These are phyloP conservation scores for Chymomyza caudatula DNA, from an alignment of 2,888 invertebrate species.

Conservation along the genomic window DNA sequence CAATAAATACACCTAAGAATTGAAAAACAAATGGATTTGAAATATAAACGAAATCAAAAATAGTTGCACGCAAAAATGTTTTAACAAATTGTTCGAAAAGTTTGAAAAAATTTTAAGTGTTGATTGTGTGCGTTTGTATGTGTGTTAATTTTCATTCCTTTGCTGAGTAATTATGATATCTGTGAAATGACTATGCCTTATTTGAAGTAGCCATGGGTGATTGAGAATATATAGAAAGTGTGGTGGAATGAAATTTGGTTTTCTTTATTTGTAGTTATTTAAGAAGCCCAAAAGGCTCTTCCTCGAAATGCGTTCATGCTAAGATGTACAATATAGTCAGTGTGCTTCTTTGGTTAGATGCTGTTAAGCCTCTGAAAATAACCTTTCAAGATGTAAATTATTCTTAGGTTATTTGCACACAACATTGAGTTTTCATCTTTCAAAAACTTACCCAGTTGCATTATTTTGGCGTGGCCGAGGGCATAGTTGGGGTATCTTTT, in stretches of 20 bases:
- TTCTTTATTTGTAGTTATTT: neutral
- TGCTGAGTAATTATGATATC: conserved; percentile 35
- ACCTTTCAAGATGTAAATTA: conserved; percentile 35
- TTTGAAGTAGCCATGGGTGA: conserved; percentile 36
- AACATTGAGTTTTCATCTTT: conserved; percentile 65
- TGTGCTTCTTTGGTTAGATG: conserved; percentile 15
- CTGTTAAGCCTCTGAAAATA: conserved; percentile 53
- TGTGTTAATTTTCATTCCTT: neutral
- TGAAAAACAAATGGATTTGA: neutral
- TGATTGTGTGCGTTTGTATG: neutral
- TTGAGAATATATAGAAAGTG: conserved; percentile 50
- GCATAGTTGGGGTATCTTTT: conserved; percentile 39
- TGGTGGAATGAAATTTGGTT: conserved; percentile 10
- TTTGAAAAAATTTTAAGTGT: neutral
- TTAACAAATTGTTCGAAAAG: neutral
- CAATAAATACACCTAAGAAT: neutral
- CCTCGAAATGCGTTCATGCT: conserved; percentile 29
- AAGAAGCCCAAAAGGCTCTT: neutral
- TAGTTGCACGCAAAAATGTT: neutral
- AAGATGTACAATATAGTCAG: conserved; percentile 9
- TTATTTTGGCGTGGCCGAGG: conserved; percentile 47
- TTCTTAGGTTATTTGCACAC: conserved; percentile 47
- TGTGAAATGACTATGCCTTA: conserved; percentile 43
- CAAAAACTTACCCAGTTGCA: conserved; percentile 66
- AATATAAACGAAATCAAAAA: neutral